A percentile compares a stretch with the other conserved stretches of the same genome.
These are phyloP conservation scores for Pristionchus pacificus DNA, from an alignment of 1,140 invertebrate species.

Conservation along the genomic window DNA sequence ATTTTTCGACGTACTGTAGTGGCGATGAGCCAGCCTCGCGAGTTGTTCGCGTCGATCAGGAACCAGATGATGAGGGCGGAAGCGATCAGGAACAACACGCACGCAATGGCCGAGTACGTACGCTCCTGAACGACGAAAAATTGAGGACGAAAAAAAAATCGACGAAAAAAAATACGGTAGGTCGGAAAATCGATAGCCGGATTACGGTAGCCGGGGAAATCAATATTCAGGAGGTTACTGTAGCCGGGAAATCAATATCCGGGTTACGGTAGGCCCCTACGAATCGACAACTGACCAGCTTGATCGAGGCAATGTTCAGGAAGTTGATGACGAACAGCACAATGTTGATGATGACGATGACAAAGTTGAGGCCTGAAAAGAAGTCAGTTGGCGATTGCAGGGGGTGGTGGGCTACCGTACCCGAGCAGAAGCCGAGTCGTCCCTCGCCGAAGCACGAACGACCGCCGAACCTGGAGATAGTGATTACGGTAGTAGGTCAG, in stretches of 20 bases:
- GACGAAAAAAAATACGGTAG: not conserved
- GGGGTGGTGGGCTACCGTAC: no score
- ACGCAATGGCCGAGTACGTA: conserved; percentile 47
- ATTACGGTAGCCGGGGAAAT: no score
- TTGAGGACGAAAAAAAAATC: not conserved
- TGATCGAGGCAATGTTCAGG: conserved; percentile 40
- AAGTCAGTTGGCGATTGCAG: no score
- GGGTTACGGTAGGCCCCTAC: no score
- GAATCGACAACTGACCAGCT: conserved; percentile 41
- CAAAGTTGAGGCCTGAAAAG: conserved; percentile 54
- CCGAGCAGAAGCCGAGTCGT: conserved; percentile 43
- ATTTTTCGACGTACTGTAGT: no score
- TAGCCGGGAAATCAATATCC: no score
- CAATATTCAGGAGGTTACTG: no score
- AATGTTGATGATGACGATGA: conserved; percentile 51
- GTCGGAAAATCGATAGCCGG: no score
- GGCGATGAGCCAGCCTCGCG: conserved; percentile 38
- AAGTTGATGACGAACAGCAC: conserved; percentile 54
- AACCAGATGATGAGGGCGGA: conserved; percentile 46
- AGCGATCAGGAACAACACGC: conserved; percentile 52
- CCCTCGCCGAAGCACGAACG: conserved; percentile 51
- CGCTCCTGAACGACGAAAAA: conserved; percentile 42
- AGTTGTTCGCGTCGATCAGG: conserved; percentile 41
- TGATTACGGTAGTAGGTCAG: not conserved
- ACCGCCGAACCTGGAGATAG: conserved; percentile 37